Conservation (phyloP, 2,113 vertebrate genomes). For the Otocyon megalotis region DNA sequence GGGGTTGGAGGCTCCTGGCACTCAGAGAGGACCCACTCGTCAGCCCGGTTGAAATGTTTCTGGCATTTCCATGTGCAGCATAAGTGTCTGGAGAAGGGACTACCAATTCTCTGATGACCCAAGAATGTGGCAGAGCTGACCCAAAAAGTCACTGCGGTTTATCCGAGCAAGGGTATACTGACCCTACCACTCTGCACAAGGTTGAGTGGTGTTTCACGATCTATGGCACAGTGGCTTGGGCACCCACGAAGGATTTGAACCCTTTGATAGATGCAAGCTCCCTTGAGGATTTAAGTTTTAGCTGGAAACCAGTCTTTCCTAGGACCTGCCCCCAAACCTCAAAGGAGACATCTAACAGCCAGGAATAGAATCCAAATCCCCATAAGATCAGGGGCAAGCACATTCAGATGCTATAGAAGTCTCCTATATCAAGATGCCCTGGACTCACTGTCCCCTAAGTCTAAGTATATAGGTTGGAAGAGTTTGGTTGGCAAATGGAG, state of each 20-base stretch:
- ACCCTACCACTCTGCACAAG: neutral
- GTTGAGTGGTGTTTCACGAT: neutral
- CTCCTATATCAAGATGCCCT: neutral
- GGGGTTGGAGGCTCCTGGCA: neutral
- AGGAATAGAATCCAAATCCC: neutral
- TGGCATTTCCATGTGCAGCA: too few species aligned
- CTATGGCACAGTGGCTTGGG: neutral
- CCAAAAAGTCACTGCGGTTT: neutral
- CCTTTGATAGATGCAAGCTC: neutral
- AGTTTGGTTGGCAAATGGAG: neutral
- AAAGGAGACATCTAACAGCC: neutral
- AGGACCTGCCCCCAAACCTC: neutral
- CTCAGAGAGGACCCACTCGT: neutral
- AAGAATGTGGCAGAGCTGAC: neutral
- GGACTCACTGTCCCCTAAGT: neutral
- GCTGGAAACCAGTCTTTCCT: neutral
- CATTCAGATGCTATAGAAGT: neutral
- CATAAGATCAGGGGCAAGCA: too few species aligned
- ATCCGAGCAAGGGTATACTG: neutral
- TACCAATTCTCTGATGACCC: neutral
- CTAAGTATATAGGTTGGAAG: neutral
- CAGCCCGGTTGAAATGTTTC: neutral
- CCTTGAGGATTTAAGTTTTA: neutral
- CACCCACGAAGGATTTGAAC: neutral
- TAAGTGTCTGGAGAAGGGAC: rapidly evolving